Evolutionary conservation across 2,797 vertebrate species (phyloP), one percentile per base, ranked within the genome.

Genomic region (Atherinosoma microstoma): DNA sequence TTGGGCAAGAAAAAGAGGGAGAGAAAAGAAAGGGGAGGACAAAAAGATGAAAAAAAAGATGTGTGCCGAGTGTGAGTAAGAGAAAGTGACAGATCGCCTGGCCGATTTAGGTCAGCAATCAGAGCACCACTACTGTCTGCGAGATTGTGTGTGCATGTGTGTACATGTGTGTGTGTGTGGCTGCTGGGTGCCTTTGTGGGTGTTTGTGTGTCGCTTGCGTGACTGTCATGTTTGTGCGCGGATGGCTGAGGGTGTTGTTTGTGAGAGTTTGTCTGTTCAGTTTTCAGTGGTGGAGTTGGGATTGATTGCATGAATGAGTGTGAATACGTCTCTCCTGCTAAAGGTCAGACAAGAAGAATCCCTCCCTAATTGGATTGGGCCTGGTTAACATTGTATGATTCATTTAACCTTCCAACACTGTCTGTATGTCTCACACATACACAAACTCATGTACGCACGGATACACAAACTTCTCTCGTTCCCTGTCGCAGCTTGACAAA

Each of bases 101-200:
- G 77, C 85, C 79, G 87, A 94, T 94, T 90, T 92, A 94, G 93
- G 94, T 94, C 94, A 94, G 84, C 91, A 93, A 90, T 91, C 91
- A 91, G 84, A 93, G 87, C 84, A 13, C 63, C 38, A 76, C 84
- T 80, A 83, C 87, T 91, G 91, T 92, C 87, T 86, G 87, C 4
- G 76, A 82, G 86, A 83, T 81, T 81, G 86, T 59, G 42, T 86
- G 53, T 53, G 80, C 65, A 76, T 80, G 73, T 70, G 42, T 86
- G 53, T 27, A 27, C 24, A 2, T 27, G 24, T 73, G 69, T 64
- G 58, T n/a, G 75, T 59, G 75, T 59, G 42, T 9, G 8, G 67
- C 24, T 12, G 8, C 59, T 30, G 62, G 34, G 51, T 36, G 66
- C 51, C 12, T 75, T 65, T 29, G 75, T 67, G 67, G 56, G 68